These are phyloP conservation scores for Drosophila paramelanica DNA, from an alignment of 2,888 invertebrate species.

Conservation along the genomic window DNA sequence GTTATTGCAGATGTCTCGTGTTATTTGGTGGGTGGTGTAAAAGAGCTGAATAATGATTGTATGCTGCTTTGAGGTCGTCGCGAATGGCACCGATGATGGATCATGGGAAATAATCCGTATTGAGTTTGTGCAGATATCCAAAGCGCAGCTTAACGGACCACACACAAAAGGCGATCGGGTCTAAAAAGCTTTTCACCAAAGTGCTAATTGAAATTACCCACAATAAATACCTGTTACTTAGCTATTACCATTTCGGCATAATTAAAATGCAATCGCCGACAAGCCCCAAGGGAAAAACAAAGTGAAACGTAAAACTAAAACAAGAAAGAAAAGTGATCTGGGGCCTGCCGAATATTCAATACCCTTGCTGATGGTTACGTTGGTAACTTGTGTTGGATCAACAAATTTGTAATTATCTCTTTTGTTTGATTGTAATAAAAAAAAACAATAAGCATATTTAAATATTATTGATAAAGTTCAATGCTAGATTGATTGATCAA, in stretches of 20 bases:
- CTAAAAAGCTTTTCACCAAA: conserved; percentile 46
- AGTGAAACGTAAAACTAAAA: conserved; percentile 14
- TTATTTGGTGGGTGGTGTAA: conserved; percentile 63
- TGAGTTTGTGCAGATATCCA: conserved; percentile 46
- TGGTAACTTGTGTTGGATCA: too few relatives aligned
- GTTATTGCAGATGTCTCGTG: conserved; percentile 57
- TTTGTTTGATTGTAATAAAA: not conserved
- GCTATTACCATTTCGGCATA: conserved; percentile 59
- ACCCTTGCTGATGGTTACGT: not conserved
- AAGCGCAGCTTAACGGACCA: conserved; percentile 52
- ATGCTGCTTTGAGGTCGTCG: conserved; percentile 63
- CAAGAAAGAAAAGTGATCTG: conserved; percentile 3
- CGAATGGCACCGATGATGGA: conserved; percentile 68
- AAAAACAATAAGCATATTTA: not conserved
- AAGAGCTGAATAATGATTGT: conserved; percentile 69
- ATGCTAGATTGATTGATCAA: too few relatives aligned
- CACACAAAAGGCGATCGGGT: conserved; percentile 33
- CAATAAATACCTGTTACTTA: conserved; percentile 37
- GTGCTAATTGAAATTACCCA: conserved; percentile 59
- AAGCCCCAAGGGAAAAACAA: conserved; percentile 33
- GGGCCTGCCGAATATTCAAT: not conserved
- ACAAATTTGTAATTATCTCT: too few relatives aligned
- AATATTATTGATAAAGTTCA: not conserved
- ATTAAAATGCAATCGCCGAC: conserved; percentile 72
- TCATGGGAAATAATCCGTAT: conserved; percentile 67